Evolutionary conservation across 2,113 vertebrate species (phyloP).

Genomic region (Struthidea cinerea): DNA sequence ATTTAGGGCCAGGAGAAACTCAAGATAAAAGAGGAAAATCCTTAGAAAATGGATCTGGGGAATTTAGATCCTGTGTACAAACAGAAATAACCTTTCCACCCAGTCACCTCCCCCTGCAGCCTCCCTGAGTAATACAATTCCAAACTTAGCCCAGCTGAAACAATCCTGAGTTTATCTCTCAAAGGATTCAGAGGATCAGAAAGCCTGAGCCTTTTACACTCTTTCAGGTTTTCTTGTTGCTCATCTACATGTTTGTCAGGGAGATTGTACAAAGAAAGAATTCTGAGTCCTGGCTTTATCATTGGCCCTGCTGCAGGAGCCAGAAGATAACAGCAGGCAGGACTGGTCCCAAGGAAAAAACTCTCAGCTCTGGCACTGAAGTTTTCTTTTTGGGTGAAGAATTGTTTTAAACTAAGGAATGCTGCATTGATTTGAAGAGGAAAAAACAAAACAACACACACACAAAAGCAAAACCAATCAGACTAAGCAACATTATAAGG

Average conservation of each 20-base stretch:
- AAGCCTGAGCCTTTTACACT: neutral
- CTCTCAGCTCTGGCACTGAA: neutral
- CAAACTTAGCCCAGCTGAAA: neutral
- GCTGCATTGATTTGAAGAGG: neutral
- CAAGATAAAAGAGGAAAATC: slow-evolving; percentile 5
- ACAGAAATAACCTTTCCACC: neutral
- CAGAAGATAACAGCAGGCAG: neutral
- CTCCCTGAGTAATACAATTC: neutral
- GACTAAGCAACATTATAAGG: neutral
- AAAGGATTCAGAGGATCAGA: neutral
- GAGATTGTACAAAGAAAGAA: slow-evolving; percentile 10
- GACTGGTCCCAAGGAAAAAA: neutral
- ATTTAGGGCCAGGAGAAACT: slow-evolving; percentile 1
- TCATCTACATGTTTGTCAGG: neutral
- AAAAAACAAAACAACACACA: neutral
- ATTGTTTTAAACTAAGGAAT: neutral
- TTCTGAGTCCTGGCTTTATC: neutral
- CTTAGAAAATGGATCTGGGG: neutral
- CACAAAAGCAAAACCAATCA: neutral
- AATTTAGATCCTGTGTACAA: neutral
- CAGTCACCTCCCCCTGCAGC: neutral
- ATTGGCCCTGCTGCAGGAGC: neutral
- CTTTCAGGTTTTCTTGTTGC: neutral
- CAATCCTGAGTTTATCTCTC: neutral
- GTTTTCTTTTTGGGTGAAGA: neutral